phyloP scores from a whole-genome alignment of 23 tunicate species.

The Clavelina lepadiformis region DNA sequence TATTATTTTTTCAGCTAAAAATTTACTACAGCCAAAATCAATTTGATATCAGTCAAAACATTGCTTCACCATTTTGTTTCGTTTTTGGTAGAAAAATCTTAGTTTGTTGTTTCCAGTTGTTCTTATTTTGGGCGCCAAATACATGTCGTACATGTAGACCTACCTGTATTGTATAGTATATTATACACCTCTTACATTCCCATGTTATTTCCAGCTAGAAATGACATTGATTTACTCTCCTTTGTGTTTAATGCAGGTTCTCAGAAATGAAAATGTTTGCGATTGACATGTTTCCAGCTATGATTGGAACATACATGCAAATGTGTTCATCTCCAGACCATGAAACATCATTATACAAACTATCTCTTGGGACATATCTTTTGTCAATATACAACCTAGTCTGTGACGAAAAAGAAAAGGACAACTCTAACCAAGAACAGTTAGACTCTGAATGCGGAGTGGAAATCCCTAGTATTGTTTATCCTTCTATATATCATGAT shows the following conservation, averaged over 20 bases:
- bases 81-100: no score
- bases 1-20: no score
- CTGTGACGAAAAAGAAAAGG: conserved; percentile 24
- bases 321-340: conserved; percentile 15
- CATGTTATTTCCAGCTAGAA: no score
- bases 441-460: conserved; percentile 14
- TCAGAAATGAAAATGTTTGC: conserved; percentile 37
- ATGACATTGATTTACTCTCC: no score
- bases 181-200: no score
- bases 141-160: no score
- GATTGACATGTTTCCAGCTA: conserved; percentile 40
- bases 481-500: conserved; percentile 66
- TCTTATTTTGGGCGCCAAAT: no score
- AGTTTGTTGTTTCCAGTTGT: no score
- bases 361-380: conserved; percentile 38
- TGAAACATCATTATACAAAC: conserved; percentile 1
- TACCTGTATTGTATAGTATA: no score
- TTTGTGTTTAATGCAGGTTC: conserved; percentile 17
- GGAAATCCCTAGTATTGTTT: conserved; percentile 50
- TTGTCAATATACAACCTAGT: conserved; percentile 58
- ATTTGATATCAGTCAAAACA: no score
- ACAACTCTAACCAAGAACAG: background rate
- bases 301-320: conserved; percentile 30
- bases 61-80: no score
- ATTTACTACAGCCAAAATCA: no score